Conservation (phyloP, 2,113 vertebrate genomes). For the Sceloporus undulatus region DNA sequence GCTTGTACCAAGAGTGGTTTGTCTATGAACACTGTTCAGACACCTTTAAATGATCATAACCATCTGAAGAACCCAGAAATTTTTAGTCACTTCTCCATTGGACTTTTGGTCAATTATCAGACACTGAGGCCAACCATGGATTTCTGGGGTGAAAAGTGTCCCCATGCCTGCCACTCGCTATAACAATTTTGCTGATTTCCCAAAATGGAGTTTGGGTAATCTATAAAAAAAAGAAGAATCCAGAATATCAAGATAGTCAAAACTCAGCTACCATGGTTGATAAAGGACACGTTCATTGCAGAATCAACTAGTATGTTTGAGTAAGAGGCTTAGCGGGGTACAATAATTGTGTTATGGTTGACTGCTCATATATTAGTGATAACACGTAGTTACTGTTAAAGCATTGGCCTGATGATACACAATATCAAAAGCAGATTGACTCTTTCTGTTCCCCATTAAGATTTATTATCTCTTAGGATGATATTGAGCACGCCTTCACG, state of each 20-base stretch:
- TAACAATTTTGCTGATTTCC: background rate
- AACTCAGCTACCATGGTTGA: background rate
- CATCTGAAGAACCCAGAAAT: constrained; percentile 13
- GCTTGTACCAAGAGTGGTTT: background rate
- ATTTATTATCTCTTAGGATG: constrained; percentile 63
- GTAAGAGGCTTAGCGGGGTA: background rate
- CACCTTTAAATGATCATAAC: no score
- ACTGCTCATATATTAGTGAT: background rate
- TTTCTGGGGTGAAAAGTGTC: background rate
- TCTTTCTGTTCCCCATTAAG: constrained; percentile 44
- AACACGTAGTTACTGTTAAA: background rate
- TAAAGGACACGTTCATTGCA: background rate
- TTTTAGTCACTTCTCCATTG: background rate
- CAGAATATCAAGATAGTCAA: no score
- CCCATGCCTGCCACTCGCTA: background rate
- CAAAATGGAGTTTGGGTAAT: background rate
- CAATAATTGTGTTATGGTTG: background rate
- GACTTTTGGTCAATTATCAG: no score
- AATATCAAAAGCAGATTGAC: constrained; percentile 33
- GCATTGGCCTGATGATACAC: background rate
- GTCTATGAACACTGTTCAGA: background rate
- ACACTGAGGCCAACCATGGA: background rate
- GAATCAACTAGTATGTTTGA: background rate
- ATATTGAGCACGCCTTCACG: constrained; percentile 54
- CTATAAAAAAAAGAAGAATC: background rate